phyloP scores from a whole-genome alignment of 2,888 invertebrate genomes.

The Cantharis flavilabris region DNA sequence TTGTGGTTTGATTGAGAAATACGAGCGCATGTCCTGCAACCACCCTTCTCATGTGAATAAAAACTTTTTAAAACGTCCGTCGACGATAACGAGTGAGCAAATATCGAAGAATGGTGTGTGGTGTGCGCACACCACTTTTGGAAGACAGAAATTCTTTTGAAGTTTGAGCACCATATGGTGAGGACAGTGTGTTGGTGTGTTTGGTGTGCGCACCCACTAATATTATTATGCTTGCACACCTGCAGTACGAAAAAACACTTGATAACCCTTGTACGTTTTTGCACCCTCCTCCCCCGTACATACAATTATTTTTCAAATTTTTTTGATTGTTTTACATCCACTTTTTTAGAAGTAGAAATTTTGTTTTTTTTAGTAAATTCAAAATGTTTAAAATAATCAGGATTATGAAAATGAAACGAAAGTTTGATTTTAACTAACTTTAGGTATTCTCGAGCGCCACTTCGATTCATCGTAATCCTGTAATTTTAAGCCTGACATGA shows the following conservation, averaged over 20 bases:
- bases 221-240: constrained; percentile 39
- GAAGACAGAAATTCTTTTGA: neutral
- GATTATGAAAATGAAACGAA: neutral
- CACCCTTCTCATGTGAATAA: neutral
- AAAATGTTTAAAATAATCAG: neutral
- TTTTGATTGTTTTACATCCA: neutral
- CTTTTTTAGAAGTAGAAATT: neutral
- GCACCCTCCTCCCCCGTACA: neutral
- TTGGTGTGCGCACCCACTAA: constrained; percentile 56
- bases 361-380: neutral
- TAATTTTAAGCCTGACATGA: neutral
- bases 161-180: constrained; percentile 13
- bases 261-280: neutral
- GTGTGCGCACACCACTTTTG: constrained; percentile 45
- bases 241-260: neutral
- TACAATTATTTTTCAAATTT: neutral
- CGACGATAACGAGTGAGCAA: neutral
- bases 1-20: neutral
- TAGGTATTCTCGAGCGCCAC: neutral
- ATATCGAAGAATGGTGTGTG: constrained; percentile 35
- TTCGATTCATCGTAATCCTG: neutral
- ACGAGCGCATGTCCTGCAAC: neutral
- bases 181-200: constrained; percentile 28
- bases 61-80: neutral
- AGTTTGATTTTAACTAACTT: neutral